Evolutionary conservation across 2,113 vertebrate species (phyloP).

Genomic region (Madoqua kirkii): DNA sequence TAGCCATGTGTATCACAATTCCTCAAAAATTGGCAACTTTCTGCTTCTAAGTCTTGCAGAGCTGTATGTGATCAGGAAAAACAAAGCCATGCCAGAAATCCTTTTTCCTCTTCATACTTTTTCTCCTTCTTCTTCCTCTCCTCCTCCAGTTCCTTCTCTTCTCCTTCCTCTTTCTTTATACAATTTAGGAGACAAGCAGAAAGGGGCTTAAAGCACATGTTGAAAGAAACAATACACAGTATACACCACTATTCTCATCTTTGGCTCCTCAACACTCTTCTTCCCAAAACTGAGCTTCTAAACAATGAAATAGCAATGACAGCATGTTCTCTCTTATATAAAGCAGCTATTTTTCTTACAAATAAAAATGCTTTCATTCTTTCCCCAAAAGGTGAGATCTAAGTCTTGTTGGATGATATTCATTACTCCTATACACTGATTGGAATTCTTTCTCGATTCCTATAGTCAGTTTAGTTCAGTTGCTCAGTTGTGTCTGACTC

Average conservation of each 20-base stretch:
- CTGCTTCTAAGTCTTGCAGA: neutral
- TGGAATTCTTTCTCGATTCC: neutral
- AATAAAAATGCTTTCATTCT: neutral
- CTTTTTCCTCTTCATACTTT: neutral
- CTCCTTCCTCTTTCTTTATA: neutral
- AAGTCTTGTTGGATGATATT: neutral
- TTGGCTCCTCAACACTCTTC: neutral
- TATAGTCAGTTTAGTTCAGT: neutral
- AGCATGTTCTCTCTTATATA: neutral
- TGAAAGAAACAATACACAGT: neutral
- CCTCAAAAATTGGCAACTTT: neutral
- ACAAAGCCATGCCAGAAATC: neutral
- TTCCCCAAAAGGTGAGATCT: neutral
- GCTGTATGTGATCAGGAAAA: neutral
- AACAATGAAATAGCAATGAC: neutral
- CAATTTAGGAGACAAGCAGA: neutral
- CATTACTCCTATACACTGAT: neutral
- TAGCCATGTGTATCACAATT: neutral
- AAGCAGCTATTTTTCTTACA: neutral
- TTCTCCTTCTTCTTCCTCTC: neutral
- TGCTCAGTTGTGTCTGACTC: rapidly evolving
- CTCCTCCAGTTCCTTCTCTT: neutral
- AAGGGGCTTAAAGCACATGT: neutral
- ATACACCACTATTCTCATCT: neutral
- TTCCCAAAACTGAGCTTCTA: neutral